Percentiles rank a stretch among this genome's conserved stretches.
Conservation (phyloP, 2,888 invertebrate species). For the Spatulosminthurus flaviceps region DNA sequence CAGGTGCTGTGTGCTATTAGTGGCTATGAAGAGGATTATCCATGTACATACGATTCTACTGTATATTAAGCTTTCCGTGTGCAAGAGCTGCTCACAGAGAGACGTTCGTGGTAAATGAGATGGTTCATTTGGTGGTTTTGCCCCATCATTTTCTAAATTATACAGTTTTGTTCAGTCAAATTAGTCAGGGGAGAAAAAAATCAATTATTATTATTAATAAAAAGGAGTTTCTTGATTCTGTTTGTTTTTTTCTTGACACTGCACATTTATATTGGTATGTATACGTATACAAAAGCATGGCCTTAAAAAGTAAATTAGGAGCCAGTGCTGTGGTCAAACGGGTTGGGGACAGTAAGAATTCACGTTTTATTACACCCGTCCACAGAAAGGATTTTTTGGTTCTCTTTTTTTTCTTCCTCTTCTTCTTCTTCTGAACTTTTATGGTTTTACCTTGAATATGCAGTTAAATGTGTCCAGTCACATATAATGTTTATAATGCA, state of each 20-base stretch:
- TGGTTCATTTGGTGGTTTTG: background rate
- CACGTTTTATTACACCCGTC: background rate
- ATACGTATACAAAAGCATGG: background rate
- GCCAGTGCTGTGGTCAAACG: slow-evolving; percentile 38
- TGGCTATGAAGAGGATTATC: too few species aligned
- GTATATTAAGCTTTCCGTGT: too few species aligned
- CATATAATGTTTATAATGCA: too few species aligned
- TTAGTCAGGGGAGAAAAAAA: background rate
- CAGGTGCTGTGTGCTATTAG: too few species aligned
- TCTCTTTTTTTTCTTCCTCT: too few species aligned
- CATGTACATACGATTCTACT: too few species aligned
- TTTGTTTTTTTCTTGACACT: background rate
- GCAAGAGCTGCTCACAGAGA: too few species aligned
- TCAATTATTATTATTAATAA: background rate
- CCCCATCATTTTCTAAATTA: slow-evolving; percentile 14
- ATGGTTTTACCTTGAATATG: too few species aligned
- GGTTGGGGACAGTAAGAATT: slow-evolving; percentile 28
- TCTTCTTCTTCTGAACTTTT: too few species aligned
- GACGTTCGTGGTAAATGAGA: too few species aligned
- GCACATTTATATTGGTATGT: slow-evolving; percentile 1
- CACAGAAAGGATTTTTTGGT: too few species aligned
- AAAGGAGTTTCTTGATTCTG: background rate
- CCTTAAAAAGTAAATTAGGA: slow-evolving; percentile 32
- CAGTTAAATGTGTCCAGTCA: too few species aligned
- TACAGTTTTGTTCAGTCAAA: slow-evolving; percentile 1